phyloP scores from a whole-genome alignment of 92 coral and sea anemone genomes.

The Ricordea florida region DNA sequence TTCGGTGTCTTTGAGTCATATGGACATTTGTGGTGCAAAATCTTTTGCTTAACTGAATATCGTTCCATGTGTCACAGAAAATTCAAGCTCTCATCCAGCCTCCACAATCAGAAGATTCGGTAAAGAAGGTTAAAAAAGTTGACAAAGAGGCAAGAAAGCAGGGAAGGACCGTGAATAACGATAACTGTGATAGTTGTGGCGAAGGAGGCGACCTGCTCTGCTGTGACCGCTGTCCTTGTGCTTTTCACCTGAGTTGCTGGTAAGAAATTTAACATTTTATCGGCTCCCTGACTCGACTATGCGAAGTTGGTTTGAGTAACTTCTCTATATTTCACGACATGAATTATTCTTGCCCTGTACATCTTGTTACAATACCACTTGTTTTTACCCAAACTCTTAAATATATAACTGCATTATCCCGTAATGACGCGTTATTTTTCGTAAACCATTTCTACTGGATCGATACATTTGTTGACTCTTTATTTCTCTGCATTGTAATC shows the following conservation, averaged over 20 bases:
- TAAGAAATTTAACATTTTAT: conserved; percentile 18
- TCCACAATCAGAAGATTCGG: conserved; percentile 80
- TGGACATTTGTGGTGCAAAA: background rate
- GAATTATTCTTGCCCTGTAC: too few species aligned
- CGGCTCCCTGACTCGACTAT: too few species aligned
- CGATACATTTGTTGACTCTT: too few species aligned
- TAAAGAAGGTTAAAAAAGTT: conserved; percentile 68
- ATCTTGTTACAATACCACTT: too few species aligned
- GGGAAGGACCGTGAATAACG: conserved; percentile 94
- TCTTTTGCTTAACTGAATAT: conserved; percentile 5
- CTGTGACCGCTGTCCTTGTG: conserved; percentile 98
- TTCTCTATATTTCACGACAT: too few species aligned
- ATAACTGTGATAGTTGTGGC: conserved; percentile 97
- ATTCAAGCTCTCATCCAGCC: conserved; percentile 99
- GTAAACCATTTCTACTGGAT: too few species aligned
- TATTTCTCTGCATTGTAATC: too few species aligned
- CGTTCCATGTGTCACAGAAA: conserved; percentile 66
- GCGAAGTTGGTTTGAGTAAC: too few species aligned
- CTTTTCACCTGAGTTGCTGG: conserved; percentile 98
- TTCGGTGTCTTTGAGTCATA: background rate
- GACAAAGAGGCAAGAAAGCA: conserved; percentile 91
- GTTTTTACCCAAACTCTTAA: too few species aligned
- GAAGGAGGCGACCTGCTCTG: conserved; percentile 99
- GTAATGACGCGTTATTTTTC: too few species aligned
- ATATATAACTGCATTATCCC: too few species aligned